Evolutionary conservation across 2,797 vertebrate genomes (phyloP), one percentile per base, ranked within the genome.

Genomic region (Smutsia temminckii): DNA sequence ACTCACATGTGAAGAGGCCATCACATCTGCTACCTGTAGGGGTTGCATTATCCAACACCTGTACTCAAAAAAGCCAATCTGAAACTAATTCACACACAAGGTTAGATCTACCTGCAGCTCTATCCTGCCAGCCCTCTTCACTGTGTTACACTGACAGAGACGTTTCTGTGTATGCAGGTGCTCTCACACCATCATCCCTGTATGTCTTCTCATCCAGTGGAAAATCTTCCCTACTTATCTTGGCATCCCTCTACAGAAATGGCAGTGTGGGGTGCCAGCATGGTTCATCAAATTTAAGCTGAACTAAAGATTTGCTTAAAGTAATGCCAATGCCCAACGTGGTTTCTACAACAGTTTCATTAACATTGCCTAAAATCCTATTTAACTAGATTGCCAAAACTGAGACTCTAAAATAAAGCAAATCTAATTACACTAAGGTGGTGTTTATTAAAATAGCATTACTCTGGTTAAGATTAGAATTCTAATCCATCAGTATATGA

Each of bases 251-350:
- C 40, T 79, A 87, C 8, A 57, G 78, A 27, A 92, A 85, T 46
- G 55, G 57, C 40, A 83, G 21, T 63, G 9, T 17, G 49, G 6
- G 53, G 14, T 81, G 32, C 34, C 49, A 93, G 40, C 32, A 87
- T 25, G 8, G 63, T 11, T 27, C 83, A 90, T 61, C 81, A 96
- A 87, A 85, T 69, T 94, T 72, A 92, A 89, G n/a, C 11, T 32
- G 46, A 91, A 93, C 68, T 40, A 59, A 94, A 95, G 63, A 94
- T 42, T 8, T 94, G 64, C 42, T 85, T 63, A 93, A 85, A 93
- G 21, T 83, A 84, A 92, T 40, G 46, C 40, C 63, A 89, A 61
- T 55, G 61, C 11, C 21, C 75, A 84, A 72, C 5, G 37, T 72
- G 72, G 75, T 51, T 88, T 93, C 59, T 72, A 87, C 7, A 78